A percentile compares a stretch with the other conserved stretches of the same genome.
phyloP scores from a whole-genome alignment of 2,113 vertebrate species.

The Corydoras sp. region DNA sequence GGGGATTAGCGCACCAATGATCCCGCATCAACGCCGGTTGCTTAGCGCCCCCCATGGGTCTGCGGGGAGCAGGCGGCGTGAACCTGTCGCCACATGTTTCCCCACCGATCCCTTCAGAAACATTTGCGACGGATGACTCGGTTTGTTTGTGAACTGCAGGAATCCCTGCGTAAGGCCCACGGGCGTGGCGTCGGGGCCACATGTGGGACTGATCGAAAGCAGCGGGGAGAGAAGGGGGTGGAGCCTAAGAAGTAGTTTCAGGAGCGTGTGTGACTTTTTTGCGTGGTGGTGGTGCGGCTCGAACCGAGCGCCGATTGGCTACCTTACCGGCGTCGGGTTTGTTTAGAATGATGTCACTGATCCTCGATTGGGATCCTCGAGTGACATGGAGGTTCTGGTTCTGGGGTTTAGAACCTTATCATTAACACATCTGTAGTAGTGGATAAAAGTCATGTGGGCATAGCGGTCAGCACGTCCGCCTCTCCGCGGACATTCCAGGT shows the following conservation, averaged over 20 bases:
- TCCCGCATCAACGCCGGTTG: background rate
- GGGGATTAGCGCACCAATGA: background rate
- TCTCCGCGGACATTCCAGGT: too few species aligned
- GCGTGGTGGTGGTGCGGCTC: too few species aligned
- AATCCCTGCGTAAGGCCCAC: constrained; percentile 27
- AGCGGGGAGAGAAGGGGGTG: constrained; percentile 24
- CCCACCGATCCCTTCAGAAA: background rate
- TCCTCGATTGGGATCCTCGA: too few species aligned
- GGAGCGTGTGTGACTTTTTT: background rate
- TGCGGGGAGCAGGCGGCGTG: background rate
- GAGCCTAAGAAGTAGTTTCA: constrained; percentile 1
- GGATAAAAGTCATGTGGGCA: too few species aligned
- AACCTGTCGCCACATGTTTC: background rate
- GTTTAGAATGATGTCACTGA: too few species aligned
- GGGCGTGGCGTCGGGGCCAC: constrained; percentile 35
- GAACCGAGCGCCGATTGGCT: too few species aligned
- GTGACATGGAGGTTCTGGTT: too few species aligned
- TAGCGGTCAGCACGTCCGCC: too few species aligned
- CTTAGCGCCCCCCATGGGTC: background rate
- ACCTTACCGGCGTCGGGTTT: too few species aligned
- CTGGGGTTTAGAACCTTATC: too few species aligned
- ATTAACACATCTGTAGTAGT: too few species aligned
- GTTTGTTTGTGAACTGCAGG: constrained; percentile 25
- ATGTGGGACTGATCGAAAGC: constrained; percentile 42
- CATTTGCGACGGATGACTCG: background rate